Base-by-base conservation (phyloP, 2,113 vertebrate genomes). In the Sinocyclocheilus maitianheensis region DNA sequence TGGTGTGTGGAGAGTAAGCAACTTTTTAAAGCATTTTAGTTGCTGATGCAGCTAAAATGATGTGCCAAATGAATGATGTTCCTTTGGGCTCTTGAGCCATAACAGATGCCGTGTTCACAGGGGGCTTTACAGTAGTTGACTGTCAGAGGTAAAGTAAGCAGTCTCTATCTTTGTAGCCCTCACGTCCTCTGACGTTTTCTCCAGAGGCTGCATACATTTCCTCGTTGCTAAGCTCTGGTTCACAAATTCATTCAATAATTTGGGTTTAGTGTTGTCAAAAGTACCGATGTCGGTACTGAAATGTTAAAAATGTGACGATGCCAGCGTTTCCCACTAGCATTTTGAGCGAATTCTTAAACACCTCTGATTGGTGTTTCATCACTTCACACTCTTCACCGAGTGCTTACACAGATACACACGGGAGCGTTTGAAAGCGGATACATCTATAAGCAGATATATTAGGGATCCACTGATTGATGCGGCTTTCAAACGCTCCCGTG, bases 91-190 rank as follows among this genome's bases (percentile, higher is more conserved):
- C 81, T 71, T 20, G 43, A 85, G 81, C 43, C 86, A 55, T 76
- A 87, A 85, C 88, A 89, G 86, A 89, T 89, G 86, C 72, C 67
- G 81, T 7, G 80, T 81, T 89, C 86, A 87, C 77, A 87, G 84
- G 88, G 79, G 18, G 79, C 67, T 87, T 79, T 81, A 34, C 51
- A 78, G 46, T 80, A 81, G 79, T 80, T 87, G 86, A 89, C 85
- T 86, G 78, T 85, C 84, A 51, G 88, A 85, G 84, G 76, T 84
- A 87, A 85, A 67, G 74, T 81, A 83, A 82, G 88, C 82, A 72
- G 79, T 78, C 79, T 85, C 51, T 74, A 53, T 77, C 55, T 83
- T 74, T 82, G 46, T 77, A 72, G n/a, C 78, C 51, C 40, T 81
- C 14, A 83, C 40, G 18, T 76, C 83, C 81, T 43, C 63, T 85